Percentiles rank a stretch among this genome's conserved stretches.
phyloP scores from a whole-genome alignment of 2,888 invertebrate species.

The Camptogramma bilineatum region DNA sequence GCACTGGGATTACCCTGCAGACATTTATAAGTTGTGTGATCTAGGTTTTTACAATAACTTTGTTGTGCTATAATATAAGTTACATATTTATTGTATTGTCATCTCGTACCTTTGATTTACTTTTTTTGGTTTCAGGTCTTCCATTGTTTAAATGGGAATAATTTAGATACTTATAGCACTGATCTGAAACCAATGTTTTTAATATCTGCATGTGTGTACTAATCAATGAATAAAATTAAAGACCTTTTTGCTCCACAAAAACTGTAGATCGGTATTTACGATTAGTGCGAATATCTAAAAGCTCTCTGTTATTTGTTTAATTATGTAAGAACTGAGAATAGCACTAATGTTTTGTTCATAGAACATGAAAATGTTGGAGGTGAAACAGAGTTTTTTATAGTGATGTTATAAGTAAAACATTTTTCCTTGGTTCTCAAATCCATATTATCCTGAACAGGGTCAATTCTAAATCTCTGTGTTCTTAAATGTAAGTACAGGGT shows the following conservation, averaged over 20 bases:
- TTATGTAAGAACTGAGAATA: no score
- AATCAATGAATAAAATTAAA: no score
- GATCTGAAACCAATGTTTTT: constrained; percentile 14
- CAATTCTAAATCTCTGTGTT: constrained; percentile 18
- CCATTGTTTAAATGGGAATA: constrained; percentile 28
- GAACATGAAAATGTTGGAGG: no score
- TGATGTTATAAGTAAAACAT: no score
- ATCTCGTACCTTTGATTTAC: constrained; percentile 4
- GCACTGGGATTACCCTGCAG: background rate
- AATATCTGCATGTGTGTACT: background rate
- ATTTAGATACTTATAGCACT: constrained; percentile 1
- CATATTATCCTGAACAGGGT: constrained; percentile 12
- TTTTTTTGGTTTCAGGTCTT: constrained; percentile 25
- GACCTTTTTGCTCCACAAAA: background rate
- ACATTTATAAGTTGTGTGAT: background rate
- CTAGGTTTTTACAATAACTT: background rate
- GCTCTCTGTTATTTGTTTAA: no score
- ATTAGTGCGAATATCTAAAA: no score
- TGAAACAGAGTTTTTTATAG: no score
- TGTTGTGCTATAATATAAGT: background rate
- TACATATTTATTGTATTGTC: background rate
- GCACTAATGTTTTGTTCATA: no score
- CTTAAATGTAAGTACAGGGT: constrained; percentile 9
- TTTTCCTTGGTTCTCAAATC: background rate
- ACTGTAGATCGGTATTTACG: background rate